phyloP scores from a whole-genome alignment of 2,113 vertebrate species.

The Argyrosomus japonicus region DNA sequence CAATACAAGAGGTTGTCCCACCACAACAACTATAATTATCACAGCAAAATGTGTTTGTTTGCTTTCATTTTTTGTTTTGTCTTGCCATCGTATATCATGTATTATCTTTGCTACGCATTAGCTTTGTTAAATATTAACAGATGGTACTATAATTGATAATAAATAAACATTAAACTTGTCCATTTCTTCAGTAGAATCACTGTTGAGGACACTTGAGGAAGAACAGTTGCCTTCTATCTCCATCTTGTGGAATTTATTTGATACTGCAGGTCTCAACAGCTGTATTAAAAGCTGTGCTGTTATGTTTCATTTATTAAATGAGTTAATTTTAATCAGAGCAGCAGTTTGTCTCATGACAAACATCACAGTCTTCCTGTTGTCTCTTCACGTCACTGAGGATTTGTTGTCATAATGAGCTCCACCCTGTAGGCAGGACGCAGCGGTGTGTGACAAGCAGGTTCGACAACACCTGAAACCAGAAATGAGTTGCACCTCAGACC shows the following conservation, averaged over 20 bases:
- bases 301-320: not conserved
- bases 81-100: no score
- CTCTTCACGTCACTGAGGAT: not conserved
- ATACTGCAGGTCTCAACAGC: not conserved
- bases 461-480: constrained; percentile 48
- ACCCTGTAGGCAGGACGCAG: constrained; percentile 46
- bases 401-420: constrained; percentile 10
- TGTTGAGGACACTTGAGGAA: not conserved
- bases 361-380: not conserved
- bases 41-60: no score
- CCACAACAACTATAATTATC: no score
- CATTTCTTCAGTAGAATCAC: not conserved
- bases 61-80: no score
- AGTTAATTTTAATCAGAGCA: not conserved
- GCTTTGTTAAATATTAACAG: no score
- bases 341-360: not conserved
- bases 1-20: no score
- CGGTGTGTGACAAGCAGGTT: constrained; percentile 60
- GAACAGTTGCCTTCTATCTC: not conserved
- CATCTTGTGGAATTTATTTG: constrained; percentile 6
- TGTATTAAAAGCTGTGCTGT: not conserved
- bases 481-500: not conserved
- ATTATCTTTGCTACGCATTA: no score
- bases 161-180: not conserved
- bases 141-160: no score